Conservation (phyloP, 1,140 invertebrate genomes). For the Bombus pyrosoma region DNA sequence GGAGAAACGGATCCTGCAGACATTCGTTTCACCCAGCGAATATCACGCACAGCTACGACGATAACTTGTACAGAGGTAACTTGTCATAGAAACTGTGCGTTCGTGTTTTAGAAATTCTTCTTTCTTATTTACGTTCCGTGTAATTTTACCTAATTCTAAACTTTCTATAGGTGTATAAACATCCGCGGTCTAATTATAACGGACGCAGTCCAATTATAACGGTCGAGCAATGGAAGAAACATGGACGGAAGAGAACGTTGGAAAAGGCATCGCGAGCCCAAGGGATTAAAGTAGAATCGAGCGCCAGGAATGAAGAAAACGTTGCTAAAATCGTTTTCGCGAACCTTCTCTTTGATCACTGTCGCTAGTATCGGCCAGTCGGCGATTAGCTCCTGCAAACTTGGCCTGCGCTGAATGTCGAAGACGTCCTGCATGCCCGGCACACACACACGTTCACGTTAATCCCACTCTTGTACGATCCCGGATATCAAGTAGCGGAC, state of each 20-base stretch:
- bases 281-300: slow-evolving; percentile 49
- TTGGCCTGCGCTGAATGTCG: slow-evolving; percentile 86
- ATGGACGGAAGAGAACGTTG: no score
- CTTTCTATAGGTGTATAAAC: no score
- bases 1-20: background rate
- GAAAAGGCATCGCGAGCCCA: slow-evolving; percentile 5
- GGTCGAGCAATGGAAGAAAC: no score
- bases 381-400: slow-evolving; percentile 85
- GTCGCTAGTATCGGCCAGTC: slow-evolving; percentile 86
- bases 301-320: slow-evolving; percentile 48
- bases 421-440: slow-evolving; percentile 84
- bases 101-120: background rate
- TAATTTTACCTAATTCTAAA: no score
- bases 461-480: slow-evolving; percentile 63
- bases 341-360: slow-evolving; percentile 85
- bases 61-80: no score
- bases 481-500: slow-evolving; percentile 29
- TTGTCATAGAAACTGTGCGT: no score
- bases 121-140: no score
- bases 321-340: slow-evolving; percentile 72
- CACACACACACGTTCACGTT: slow-evolving; percentile 71
- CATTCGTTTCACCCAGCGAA: no score
- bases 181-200: no score
- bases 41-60: no score
- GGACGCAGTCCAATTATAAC: no score